Evolutionary conservation across 2,888 invertebrate species (phyloP).

Genomic region (Aquatica leii): DNA sequence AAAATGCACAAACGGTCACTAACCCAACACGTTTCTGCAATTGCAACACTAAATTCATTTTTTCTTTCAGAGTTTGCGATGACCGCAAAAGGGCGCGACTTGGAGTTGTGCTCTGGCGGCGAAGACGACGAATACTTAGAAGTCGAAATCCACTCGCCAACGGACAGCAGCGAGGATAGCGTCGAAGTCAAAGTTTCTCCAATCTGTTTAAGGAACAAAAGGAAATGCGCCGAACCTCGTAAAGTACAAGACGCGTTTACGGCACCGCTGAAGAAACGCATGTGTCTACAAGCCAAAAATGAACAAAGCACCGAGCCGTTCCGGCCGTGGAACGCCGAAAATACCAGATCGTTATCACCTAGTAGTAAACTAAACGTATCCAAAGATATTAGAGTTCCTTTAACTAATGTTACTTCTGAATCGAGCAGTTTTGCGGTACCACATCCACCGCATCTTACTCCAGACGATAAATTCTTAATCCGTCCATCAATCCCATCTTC

Average conservation of each 20-base stretch:
- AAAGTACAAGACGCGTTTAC: slow-evolving; percentile 64
- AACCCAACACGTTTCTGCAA: too few relatives aligned
- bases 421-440: slow-evolving; percentile 24
- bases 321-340: slow-evolving; percentile 70
- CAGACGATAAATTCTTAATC: slow-evolving; percentile 9
- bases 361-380: slow-evolving; percentile 10
- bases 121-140: slow-evolving; percentile 70
- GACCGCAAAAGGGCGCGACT: slow-evolving; percentile 69
- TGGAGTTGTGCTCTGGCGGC: slow-evolving; percentile 78
- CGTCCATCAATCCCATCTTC: not conserved
- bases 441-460: slow-evolving; percentile 8
- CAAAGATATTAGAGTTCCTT: slow-evolving; percentile 22
- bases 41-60: slow-evolving; percentile 15
- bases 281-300: slow-evolving; percentile 64
- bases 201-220: slow-evolving; percentile 69
- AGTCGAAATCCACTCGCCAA: slow-evolving; percentile 66
- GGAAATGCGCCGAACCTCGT: slow-evolving; percentile 73
- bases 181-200: slow-evolving; percentile 70
- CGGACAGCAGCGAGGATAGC: slow-evolving; percentile 71
- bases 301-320: slow-evolving; percentile 61
- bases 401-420: slow-evolving; percentile 12
- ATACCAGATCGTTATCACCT: slow-evolving; percentile 10
- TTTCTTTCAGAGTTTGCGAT: slow-evolving; percentile 66
- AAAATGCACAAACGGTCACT: too few relatives aligned
- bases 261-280: slow-evolving; percentile 76